phyloP scores from a whole-genome alignment of 2,797 vertebrate species.

The Microhierax caerulescens region DNA sequence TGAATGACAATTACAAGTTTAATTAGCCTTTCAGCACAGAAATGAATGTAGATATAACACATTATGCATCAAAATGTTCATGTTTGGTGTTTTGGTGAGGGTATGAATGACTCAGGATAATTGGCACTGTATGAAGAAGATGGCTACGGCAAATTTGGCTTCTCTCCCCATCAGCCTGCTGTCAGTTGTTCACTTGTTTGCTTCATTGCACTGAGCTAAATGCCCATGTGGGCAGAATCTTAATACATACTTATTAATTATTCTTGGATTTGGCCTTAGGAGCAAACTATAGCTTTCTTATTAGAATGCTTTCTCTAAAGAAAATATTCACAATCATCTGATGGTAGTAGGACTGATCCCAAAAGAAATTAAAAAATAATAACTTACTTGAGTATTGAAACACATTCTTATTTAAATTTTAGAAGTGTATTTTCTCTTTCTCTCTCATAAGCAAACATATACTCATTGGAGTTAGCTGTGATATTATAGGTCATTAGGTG shows the following conservation, averaged over 20 bases:
- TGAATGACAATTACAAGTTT: constrained; percentile 22
- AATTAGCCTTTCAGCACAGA: constrained; percentile 24
- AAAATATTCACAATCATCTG: not conserved
- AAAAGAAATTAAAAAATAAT: not conserved
- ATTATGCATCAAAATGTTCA: not conserved
- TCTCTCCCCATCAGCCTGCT: not conserved
- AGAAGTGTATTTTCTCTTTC: not conserved
- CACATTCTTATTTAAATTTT: not conserved
- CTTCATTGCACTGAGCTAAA: not conserved
- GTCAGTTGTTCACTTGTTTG: not conserved
- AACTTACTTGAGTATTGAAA: not conserved
- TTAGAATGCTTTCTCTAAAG: not conserved
- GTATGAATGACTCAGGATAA: not conserved
- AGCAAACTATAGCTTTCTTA: not conserved
- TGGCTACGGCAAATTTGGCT: not conserved
- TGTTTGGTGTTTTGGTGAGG: not conserved
- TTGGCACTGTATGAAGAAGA: not conserved
- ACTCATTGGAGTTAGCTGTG: not conserved
- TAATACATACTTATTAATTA: not conserved
- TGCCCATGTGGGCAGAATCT: not conserved
- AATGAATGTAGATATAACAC: not conserved
- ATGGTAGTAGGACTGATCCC: not conserved
- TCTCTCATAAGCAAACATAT: not conserved
- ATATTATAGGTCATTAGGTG: not conserved
- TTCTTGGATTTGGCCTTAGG: not conserved